A percentile compares a stretch with the other conserved stretches of the same genome.
Conservation (phyloP, 2,797 vertebrate genomes). For the Knipowitschia caucasica region DNA sequence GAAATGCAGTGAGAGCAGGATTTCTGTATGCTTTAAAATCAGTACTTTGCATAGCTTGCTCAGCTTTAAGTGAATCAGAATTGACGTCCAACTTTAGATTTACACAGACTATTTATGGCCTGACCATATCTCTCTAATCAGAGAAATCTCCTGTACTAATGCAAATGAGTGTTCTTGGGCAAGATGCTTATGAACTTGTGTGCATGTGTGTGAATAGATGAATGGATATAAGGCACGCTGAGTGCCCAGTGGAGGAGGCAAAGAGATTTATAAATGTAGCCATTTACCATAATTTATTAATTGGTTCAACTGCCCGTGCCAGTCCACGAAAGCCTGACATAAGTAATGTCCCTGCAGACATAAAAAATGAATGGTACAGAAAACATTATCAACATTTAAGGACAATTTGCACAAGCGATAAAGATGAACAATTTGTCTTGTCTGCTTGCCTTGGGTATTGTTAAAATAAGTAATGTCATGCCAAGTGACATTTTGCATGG, state of each 20-base stretch:
- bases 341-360: not conserved
- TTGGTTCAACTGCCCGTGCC: not conserved
- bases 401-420: constrained; percentile 35
- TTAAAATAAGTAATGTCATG: constrained; percentile 45
- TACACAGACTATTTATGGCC: no score
- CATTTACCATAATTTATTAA: not conserved
- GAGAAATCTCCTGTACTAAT: no score
- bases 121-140: no score
- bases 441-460: constrained; percentile 47
- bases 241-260: not conserved
- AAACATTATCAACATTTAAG: constrained; percentile 3
- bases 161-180: no score
- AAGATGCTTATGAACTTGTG: not conserved
- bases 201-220: not conserved
- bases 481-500: constrained; percentile 53
- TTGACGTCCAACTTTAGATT: no score
- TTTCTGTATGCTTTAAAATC: no score
- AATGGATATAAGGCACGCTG: not conserved
- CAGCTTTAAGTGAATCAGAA: no score
- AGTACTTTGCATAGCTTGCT: no score
- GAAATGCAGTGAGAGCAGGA: no score
- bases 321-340: not conserved
- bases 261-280: not conserved
- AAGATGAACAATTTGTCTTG: constrained; percentile 41
- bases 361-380: not conserved